phyloP scores from a whole-genome alignment of 2,888 invertebrate species.

The Drosophila paranaensis region DNA sequence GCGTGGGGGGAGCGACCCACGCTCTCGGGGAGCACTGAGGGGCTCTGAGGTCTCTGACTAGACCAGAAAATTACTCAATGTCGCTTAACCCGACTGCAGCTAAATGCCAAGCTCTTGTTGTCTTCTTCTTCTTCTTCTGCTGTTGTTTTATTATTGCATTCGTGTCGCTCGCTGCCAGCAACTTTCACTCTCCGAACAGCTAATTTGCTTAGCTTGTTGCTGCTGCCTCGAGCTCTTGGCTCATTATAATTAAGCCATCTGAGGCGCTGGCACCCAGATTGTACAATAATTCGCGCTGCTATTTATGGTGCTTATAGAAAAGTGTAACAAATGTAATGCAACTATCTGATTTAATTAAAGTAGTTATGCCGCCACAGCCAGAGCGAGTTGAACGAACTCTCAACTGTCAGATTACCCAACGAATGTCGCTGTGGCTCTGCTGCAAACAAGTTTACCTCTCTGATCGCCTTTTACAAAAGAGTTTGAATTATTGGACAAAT shows the following conservation, averaged over 20 bases:
- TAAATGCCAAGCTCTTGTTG: constrained; percentile 44
- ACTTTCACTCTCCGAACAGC: constrained; percentile 67
- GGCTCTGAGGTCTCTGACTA: constrained; percentile 32
- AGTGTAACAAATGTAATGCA: constrained; percentile 63
- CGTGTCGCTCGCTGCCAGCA: constrained; percentile 20
- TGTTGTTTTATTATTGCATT: background rate
- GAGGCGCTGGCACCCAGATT: constrained; percentile 42
- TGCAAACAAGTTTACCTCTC: background rate
- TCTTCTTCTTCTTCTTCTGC: constrained; percentile 3
- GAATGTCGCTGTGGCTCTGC: background rate
- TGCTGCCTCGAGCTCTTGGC: constrained; percentile 27
- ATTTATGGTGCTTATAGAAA: constrained; percentile 42
- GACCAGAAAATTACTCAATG: constrained; percentile 75
- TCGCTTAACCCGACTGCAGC: constrained; percentile 20
- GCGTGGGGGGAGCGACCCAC: constrained; percentile 28
- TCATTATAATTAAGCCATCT: constrained; percentile 68
- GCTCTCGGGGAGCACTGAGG: constrained; percentile 15
- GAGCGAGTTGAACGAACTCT: constrained; percentile 54
- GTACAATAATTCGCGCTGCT: constrained; percentile 53
- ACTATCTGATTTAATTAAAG: constrained; percentile 45
- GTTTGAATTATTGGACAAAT: background rate
- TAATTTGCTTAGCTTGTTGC: constrained; percentile 38
- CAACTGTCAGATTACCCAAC: constrained; percentile 7
- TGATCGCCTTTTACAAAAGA: background rate
- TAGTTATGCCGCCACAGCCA: background rate